phyloP scores from a whole-genome alignment of 2,113 vertebrate genomes.

The Isichthys henryi region DNA sequence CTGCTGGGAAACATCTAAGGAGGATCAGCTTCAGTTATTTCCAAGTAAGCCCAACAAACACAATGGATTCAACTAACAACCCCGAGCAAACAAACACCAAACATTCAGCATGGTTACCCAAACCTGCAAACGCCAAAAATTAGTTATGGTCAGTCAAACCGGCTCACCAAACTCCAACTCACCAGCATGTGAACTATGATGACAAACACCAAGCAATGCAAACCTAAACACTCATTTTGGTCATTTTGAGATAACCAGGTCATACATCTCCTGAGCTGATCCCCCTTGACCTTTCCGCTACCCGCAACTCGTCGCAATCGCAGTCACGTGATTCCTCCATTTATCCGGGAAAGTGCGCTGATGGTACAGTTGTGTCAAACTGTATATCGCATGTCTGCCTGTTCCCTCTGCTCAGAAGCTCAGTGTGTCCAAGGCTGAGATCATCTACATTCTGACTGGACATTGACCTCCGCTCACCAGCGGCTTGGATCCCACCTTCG shows the following conservation, averaged over 20 bases:
- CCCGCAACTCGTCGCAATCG: not conserved
- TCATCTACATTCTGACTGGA: not conserved
- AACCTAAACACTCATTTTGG: not conserved
- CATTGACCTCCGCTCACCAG: not conserved
- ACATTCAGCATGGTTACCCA: not conserved
- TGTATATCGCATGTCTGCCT: not conserved
- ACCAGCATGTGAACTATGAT: not conserved
- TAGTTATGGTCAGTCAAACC: not conserved
- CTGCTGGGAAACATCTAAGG: not conserved
- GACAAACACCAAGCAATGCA: not conserved
- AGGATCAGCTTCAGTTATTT: constrained; percentile 6
- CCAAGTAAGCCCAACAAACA: not conserved
- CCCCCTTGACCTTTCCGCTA: not conserved
- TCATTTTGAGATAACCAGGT: not conserved
- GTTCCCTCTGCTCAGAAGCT: not conserved
- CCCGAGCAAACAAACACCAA: not conserved
- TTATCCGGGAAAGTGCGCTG: not conserved
- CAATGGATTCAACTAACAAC: not conserved
- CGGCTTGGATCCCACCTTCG: not conserved
- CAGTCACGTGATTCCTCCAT: not conserved
- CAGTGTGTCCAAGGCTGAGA: not conserved
- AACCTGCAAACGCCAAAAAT: not conserved
- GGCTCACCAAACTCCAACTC: not conserved
- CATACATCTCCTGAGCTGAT: not conserved
- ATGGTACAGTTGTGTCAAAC: not conserved